phyloP scores from a whole-genome alignment of 2,797 vertebrate genomes.

The Muscicapa comitata region DNA sequence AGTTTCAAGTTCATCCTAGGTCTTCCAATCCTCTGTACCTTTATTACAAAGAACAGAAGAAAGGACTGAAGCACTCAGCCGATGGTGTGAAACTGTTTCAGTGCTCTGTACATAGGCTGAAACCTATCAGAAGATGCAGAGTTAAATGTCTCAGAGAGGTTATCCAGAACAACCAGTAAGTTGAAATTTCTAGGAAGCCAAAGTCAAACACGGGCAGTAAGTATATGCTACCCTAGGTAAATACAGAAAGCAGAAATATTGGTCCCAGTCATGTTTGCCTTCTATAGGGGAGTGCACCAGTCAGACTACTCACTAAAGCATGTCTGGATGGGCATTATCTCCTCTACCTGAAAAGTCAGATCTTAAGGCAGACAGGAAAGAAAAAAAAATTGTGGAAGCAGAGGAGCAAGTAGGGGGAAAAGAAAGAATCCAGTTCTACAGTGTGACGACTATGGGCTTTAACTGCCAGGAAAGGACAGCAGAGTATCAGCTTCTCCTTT shows the following conservation, averaged over 20 bases:
- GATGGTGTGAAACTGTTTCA: neutral
- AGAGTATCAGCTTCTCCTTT: neutral
- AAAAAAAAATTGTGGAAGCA: neutral
- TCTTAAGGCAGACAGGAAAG: neutral
- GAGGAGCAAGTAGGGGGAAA: neutral
- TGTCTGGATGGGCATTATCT: neutral
- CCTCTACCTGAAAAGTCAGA: neutral
- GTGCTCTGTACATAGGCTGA: neutral
- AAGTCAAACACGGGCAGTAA: neutral
- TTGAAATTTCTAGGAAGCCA: neutral
- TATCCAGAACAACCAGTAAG: neutral
- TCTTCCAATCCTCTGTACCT: neutral
- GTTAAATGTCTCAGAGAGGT: neutral
- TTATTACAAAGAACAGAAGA: neutral
- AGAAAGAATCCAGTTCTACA: neutral
- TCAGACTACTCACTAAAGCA: neutral
- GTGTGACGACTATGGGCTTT: neutral
- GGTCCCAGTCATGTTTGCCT: neutral
- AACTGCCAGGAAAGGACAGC: neutral
- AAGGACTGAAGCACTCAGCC: neutral
- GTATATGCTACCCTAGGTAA: neutral
- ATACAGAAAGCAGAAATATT: neutral
- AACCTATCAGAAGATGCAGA: neutral
- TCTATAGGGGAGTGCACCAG: neutral
- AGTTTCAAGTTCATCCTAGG: neutral